Base-by-base conservation (phyloP, 2,113 vertebrate species). In the Nibea albiflora region DNA sequence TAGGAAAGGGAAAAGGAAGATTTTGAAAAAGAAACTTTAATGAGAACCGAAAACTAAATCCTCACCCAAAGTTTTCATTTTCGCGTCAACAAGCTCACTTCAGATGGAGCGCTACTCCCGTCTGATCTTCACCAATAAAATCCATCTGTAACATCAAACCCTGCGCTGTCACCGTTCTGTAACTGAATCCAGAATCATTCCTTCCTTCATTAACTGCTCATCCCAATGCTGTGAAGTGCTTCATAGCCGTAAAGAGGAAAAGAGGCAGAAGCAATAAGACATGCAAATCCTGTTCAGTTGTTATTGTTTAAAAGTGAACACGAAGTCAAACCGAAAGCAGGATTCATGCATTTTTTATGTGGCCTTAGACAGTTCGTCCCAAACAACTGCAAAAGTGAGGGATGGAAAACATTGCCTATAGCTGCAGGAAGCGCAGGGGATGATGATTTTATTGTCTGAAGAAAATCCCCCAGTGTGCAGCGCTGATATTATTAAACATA, bases 341-440 rank as follows among this genome's bases (percentile, higher is more conserved):
- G 22, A 81, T 73, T 74, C 67, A 87, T 92, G 58, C n/a, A 88
- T 91, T 84, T 82, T 92, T 89, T 56, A 93, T 87, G 77, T 58
- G 39, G 76, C 69, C 49, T 71, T 70, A 47, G 68, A 83, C 69
- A 53, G 49, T 67, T 71, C 11, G 11, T 58, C 73, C 74, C 14
- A 79, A 88, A 71, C 80, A 70, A 79, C 11, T 14, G 39, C 58
- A 66, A 85, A 71, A 85, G 63, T 0, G 0, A 58, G 20, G 28
- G 56, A 83, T 39, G 17, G 53, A 83, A 78, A 79, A 76, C 24
- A 54, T 17, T 22, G 42, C 74, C 71, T 53, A 42, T 22, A 58
- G 80, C 47, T 63, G 28, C 66, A 56, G 71, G 26, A 47, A 9
- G 42, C 15, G 17, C 31, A 31, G 62, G 14, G 47, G 35, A 87